A percentile compares a stretch with the other conserved stretches of the same genome.
These are phyloP conservation scores for Phasianus colchicus DNA, from an alignment of 2,113 vertebrate genomes.

Conservation along the genomic window DNA sequence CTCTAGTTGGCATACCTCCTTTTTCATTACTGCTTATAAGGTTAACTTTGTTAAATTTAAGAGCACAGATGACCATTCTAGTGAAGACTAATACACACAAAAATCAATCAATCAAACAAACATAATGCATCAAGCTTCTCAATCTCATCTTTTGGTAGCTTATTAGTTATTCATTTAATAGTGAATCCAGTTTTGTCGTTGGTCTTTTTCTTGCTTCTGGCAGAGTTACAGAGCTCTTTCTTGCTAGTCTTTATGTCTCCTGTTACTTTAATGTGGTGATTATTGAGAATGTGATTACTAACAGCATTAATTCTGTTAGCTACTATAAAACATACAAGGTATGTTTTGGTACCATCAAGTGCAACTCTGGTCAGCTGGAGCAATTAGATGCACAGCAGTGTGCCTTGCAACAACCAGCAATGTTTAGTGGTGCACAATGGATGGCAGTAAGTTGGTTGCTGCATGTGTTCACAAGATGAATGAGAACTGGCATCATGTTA, in stretches of 20 bases:
- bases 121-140: not conserved
- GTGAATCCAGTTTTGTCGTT: not conserved
- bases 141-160: not conserved
- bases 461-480: not conserved
- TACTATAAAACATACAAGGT: not conserved
- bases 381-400: not conserved
- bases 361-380: not conserved
- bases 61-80: not conserved
- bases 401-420: not conserved
- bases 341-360: not conserved
- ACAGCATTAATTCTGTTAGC: constrained; percentile 10
- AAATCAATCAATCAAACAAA: not conserved
- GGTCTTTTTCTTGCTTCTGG: not conserved
- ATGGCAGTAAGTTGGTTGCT: not conserved
- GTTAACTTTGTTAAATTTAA: not conserved
- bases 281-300: not conserved
- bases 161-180: not conserved
- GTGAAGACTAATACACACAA: not conserved
- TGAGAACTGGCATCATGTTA: constrained; percentile 2
- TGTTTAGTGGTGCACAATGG: not conserved
- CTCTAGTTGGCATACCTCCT: not conserved
- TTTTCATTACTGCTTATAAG: not conserved
- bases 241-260: not conserved
- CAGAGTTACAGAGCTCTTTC: not conserved
- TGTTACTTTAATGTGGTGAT: not conserved